Evolutionary conservation across 2,888 invertebrate species (phyloP).

Genomic region (Deilephila elpenor): DNA sequence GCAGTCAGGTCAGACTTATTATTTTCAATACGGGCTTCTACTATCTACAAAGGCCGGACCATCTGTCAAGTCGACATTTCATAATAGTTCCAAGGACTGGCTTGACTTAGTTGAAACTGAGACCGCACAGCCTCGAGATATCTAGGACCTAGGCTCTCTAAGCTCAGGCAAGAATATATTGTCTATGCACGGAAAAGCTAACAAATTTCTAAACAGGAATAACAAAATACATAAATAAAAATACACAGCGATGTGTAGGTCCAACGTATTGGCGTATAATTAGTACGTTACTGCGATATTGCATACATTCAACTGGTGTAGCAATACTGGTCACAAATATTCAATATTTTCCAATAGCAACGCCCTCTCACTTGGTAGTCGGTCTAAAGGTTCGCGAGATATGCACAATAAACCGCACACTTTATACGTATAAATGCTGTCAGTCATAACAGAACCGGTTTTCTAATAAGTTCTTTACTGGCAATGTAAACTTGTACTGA

Average conservation of each 20-base stretch:
- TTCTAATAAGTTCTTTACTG: constrained; percentile 34
- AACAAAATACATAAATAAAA: not conserved
- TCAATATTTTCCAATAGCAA: constrained; percentile 33
- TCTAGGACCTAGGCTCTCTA: not conserved
- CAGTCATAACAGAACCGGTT: constrained; percentile 40
- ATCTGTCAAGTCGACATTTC: not conserved
- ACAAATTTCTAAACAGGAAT: not conserved
- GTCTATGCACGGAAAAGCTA: not conserved
- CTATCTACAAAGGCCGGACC: not conserved
- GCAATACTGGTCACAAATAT: constrained; percentile 27
- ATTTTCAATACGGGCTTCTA: too few relatives aligned
- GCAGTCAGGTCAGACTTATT: too few relatives aligned
- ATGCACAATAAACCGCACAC: constrained; percentile 33
- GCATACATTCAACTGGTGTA: not conserved
- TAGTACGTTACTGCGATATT: constrained; percentile 3
- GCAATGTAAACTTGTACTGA: constrained; percentile 20
- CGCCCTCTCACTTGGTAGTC: constrained; percentile 37
- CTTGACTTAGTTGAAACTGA: not conserved
- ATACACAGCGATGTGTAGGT: not conserved
- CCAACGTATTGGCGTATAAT: constrained; percentile 3
- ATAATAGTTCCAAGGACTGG: not conserved
- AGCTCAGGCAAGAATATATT: not conserved
- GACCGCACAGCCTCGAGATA: not conserved
- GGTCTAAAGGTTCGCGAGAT: constrained; percentile 38
- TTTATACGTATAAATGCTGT: constrained; percentile 35